Evolutionary conservation across 2,888 invertebrate genomes (phyloP), one percentile per base, ranked within the genome.

Genomic region (Cabera pusaria): DNA sequence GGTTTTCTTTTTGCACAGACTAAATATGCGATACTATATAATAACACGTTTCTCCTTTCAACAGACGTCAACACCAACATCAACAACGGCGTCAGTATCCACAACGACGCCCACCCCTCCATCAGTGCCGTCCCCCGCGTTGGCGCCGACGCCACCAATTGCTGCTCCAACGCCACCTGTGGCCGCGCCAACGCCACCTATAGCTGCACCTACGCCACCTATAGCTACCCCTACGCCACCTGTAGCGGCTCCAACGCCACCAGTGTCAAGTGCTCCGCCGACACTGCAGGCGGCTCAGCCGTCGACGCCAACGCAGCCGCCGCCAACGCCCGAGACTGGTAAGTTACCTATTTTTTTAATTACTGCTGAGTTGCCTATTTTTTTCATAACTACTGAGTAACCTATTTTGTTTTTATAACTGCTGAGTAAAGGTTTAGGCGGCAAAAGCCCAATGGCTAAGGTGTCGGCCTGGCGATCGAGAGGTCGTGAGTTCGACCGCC

Each of bases 261-360:
- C 55, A 7, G 31, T 57, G 12, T 52, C 68, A 44, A 71, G 75
- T 47, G 67, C 72, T 28, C 75, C 80, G 45, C 72, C 76, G 21
- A 77, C 76, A 50, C 77, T 80, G 40, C 74, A 71, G 58, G 78
- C 79, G 1, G 72, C 78, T 1, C 75, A 69, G 38, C 72, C 82
- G 41, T 71, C 77, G 33, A 77, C 80, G 52, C 78, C 77, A 40
- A 75, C 77, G 39, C 80, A 69, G 44, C 75, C 71, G 12, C 73
- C 72, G 47, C 73, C 80, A 16, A 81, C 80, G 33, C 79, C 81
- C 0, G 85, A 86, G 39, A 56, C 84, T 38, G 84, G 85, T 85
- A 4, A 14, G 14, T 14, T 14, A 3, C 14, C 4, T 4, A n/a
- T n/a, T n/a, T n/a, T n/a, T n/a, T n/a, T n/a, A n/a, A n/a, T n/a